Evolutionary conservation across 1,140 invertebrate genomes (phyloP).

Genomic region (Antheraea pernyi): DNA sequence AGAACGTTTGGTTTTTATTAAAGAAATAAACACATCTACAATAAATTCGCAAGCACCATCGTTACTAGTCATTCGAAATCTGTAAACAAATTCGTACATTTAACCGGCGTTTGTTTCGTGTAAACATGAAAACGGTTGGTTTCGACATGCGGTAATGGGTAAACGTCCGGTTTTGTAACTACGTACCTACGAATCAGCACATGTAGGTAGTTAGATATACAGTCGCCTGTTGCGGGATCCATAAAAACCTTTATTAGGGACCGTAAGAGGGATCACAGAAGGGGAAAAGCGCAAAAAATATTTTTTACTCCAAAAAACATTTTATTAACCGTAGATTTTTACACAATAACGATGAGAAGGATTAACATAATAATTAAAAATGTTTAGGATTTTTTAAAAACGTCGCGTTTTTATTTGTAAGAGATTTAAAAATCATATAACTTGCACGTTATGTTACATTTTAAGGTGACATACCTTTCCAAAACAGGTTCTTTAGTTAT

Average conservation of each 20-base stretch:
- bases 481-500: no score
- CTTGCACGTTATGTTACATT: no score
- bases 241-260: slow-evolving; percentile 33
- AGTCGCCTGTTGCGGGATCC: slow-evolving; percentile 26
- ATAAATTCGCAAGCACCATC: background rate
- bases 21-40: background rate
- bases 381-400: background rate
- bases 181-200: background rate
- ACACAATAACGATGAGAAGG: background rate
- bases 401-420: background rate
- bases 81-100: background rate
- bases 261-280: slow-evolving; percentile 9
- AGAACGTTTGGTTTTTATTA: background rate
- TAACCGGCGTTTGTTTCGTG: slow-evolving; percentile 22
- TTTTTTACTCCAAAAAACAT: slow-evolving; percentile 13
- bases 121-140: slow-evolving; percentile 29
- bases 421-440: no score
- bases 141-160: slow-evolving; percentile 34
- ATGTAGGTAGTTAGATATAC: slow-evolving; percentile 8
- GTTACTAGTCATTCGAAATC: background rate
- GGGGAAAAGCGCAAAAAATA: slow-evolving; percentile 17
- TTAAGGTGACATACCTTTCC: no score
- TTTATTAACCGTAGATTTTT: slow-evolving; percentile 14
- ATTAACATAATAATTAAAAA: slow-evolving; percentile 4
- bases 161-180: slow-evolving; percentile 20